phyloP scores from a whole-genome alignment of 64 coral and sea anemone genomes.

The Platygyra sinensis region DNA sequence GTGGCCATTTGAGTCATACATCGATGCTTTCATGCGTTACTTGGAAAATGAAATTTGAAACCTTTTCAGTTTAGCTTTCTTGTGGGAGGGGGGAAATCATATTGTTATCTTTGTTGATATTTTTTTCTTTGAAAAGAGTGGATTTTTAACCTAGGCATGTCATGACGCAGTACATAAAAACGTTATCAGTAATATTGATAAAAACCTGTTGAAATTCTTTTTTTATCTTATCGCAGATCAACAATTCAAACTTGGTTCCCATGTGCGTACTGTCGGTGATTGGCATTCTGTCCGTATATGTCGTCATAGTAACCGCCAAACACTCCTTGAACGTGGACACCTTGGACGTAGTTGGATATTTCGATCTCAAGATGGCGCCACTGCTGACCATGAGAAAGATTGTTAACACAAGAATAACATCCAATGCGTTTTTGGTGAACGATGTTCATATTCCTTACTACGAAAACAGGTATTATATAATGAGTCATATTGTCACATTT shows the following conservation, averaged over 20 bases:
- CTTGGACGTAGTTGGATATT: conserved; percentile 67
- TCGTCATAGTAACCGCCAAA: conserved; percentile 88
- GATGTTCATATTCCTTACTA: conserved; percentile 79
- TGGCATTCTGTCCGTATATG: conserved; percentile 61
- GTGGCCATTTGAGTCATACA: too few relatives aligned
- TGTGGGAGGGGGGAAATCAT: too few relatives aligned
- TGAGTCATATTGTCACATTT: neutral
- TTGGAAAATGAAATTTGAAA: too few relatives aligned
- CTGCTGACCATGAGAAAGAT: conserved; percentile 73
- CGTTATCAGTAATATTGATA: too few relatives aligned
- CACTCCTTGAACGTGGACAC: conserved; percentile 76
- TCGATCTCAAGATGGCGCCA: conserved; percentile 80
- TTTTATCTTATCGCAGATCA: conserved; percentile 46
- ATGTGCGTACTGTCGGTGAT: conserved; percentile 63
- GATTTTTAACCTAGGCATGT: neutral
- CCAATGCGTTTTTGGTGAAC: conserved; percentile 72
- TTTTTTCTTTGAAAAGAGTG: too few relatives aligned
- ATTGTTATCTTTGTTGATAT: too few relatives aligned
- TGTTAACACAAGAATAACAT: conserved; percentile 77
- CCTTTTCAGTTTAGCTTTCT: too few relatives aligned
- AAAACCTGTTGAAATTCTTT: too few relatives aligned
- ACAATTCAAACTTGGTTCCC: conserved; percentile 72
- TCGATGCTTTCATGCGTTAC: too few relatives aligned
- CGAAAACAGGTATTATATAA: conserved; percentile 58
- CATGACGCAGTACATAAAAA: neutral